Percentiles rank a stretch among this genome's conserved stretches.
Conservation (phyloP, 2,888 invertebrate species). For the Machimus rusticus region DNA sequence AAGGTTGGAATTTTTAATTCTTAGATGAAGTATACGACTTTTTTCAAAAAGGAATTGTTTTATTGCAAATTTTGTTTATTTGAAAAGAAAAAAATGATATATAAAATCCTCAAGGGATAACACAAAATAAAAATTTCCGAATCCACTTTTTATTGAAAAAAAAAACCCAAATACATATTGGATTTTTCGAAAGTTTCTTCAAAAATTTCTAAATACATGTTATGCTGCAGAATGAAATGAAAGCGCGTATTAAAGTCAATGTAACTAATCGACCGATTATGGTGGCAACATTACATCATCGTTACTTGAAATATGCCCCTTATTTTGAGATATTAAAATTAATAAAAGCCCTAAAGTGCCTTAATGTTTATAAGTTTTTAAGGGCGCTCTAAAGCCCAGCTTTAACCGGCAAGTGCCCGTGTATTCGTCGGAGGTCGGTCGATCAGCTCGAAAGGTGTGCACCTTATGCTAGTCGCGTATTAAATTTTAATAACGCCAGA, state of each 20-base stretch:
- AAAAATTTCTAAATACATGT: too few relatives aligned
- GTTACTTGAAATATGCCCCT: background rate
- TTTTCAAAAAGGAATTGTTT: too few relatives aligned
- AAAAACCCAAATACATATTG: too few relatives aligned
- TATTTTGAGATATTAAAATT: background rate
- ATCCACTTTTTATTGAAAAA: too few relatives aligned
- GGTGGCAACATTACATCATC: background rate
- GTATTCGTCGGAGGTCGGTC: background rate
- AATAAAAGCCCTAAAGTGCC: background rate
- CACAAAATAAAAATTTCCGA: too few relatives aligned
- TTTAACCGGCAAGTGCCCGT: background rate
- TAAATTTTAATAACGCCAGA: background rate
- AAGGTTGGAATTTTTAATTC: too few relatives aligned
- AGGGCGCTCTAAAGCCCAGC: background rate
- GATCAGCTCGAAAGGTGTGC: background rate
- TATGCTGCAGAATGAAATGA: too few relatives aligned
- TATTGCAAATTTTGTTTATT: too few relatives aligned
- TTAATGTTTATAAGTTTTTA: background rate
- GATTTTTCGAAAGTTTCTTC: too few relatives aligned
- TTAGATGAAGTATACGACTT: too few relatives aligned
- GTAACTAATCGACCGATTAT: background rate
- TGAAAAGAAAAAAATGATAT: too few relatives aligned
- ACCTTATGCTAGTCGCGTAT: background rate
- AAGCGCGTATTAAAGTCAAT: background rate
- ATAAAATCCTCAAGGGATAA: too few relatives aligned